Conservation (phyloP, 2,888 invertebrate genomes). For the Cheilosia pagana region DNA sequence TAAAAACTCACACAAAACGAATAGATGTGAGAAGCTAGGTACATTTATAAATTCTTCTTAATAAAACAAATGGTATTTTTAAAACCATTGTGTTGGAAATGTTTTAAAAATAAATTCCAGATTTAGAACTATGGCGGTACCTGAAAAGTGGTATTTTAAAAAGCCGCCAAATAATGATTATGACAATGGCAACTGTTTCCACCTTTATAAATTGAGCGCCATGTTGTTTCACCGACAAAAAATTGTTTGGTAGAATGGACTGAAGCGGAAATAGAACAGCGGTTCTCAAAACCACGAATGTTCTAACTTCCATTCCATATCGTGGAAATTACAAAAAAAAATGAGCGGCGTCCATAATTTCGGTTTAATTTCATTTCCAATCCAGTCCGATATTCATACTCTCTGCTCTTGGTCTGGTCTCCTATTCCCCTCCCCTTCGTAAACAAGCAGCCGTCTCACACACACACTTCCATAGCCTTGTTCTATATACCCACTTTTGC, state of each 20-base stretch:
- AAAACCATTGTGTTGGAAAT: too few relatives aligned
- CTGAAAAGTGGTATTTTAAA: too few relatives aligned
- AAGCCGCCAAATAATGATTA: neutral
- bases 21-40: too few relatives aligned
- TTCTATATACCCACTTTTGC: slow-evolving; percentile 39
- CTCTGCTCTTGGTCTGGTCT: neutral
- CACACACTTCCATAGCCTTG: slow-evolving; percentile 36
- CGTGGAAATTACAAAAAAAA: slow-evolving; percentile 4
- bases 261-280: neutral
- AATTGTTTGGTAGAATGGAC: neutral
- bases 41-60: too few relatives aligned
- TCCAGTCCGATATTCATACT: neutral
- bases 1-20: too few relatives aligned
- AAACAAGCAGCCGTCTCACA: slow-evolving; percentile 19
- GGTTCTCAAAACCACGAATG: neutral
- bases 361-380: slow-evolving; percentile 23
- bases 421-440: neutral
- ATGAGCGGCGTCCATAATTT: slow-evolving; percentile 47
- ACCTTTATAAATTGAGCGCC: neutral
- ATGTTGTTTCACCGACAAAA: neutral
- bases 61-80: too few relatives aligned
- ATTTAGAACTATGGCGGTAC: too few relatives aligned
- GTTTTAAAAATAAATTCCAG: too few relatives aligned
- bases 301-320: slow-evolving; percentile 18
- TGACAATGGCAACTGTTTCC: neutral